Evolutionary conservation across 2,888 invertebrate species (phyloP).

Genomic region (Heliothis peltigera): DNA sequence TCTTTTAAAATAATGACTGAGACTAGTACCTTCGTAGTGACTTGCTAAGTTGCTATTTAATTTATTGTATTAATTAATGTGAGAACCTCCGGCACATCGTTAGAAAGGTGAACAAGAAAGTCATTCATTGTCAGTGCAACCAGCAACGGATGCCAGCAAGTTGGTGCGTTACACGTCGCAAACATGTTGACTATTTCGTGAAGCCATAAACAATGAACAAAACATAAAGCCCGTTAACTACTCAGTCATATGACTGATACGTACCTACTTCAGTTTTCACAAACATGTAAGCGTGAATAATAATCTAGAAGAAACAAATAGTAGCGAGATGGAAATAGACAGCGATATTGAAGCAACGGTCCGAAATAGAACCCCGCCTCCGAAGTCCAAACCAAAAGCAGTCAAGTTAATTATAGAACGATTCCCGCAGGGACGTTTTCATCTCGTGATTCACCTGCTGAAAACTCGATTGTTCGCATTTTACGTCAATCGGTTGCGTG

Average conservation of each 20-base stretch:
- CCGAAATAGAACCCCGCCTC: constrained; percentile 88
- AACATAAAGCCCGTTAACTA: constrained; percentile 33
- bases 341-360: constrained; percentile 82
- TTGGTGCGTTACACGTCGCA: constrained; percentile 1
- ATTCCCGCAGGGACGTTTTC: constrained; percentile 86
- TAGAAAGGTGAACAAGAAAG: background rate
- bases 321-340: constrained; percentile 83
- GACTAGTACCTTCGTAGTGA: too few species aligned
- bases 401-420: constrained; percentile 88
- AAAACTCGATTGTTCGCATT: constrained; percentile 89
- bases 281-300: constrained; percentile 69
- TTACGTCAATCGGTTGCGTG: constrained; percentile 89
- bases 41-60: too few species aligned
- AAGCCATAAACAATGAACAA: constrained; percentile 29
- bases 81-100: too few species aligned
- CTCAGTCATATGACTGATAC: constrained; percentile 60
- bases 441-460: constrained; percentile 89
- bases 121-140: background rate
- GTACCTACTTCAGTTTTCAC: constrained; percentile 42
- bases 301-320: constrained; percentile 77
- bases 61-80: too few species aligned
- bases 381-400: constrained; percentile 88
- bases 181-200: constrained; percentile 30
- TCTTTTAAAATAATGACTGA: too few species aligned
- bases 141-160: constrained; percentile 5